Conservation (phyloP, 2,888 invertebrate species). For the Drosophila paranaensis region DNA sequence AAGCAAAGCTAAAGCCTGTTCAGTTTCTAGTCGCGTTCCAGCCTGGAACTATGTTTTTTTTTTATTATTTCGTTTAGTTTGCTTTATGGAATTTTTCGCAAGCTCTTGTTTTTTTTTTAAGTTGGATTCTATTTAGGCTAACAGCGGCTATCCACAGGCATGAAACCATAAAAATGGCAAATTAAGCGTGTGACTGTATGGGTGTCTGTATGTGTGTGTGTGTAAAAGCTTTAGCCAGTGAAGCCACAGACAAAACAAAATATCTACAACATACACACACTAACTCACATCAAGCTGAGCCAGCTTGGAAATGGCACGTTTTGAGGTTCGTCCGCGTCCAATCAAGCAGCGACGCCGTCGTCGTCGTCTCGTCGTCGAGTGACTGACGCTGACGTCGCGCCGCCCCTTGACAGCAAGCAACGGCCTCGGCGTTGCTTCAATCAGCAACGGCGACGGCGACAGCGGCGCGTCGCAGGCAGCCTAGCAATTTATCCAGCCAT, state of each 20-base stretch:
- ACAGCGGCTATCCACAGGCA: conserved; percentile 57
- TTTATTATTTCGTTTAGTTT: conserved; percentile 8
- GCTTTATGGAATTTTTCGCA: conserved; percentile 28
- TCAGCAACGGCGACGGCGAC: conserved; percentile 52
- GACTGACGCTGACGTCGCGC: conserved; percentile 29
- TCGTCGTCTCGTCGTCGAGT: conserved; percentile 31
- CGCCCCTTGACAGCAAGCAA: conserved; percentile 38
- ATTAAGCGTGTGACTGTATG: conserved; percentile 68
- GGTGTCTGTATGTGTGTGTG: conserved; percentile 25
- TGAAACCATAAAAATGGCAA: conserved; percentile 83
- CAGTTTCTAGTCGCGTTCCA: conserved; percentile 6
- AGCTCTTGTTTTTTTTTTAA: conserved; percentile 16
- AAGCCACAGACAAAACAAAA: conserved; percentile 72
- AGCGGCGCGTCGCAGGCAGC: conserved; percentile 58
- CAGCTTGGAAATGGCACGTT: conserved; percentile 79
- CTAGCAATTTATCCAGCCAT: conserved; percentile 81
- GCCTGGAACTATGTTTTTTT: background rate
- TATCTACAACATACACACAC: conserved; percentile 14
- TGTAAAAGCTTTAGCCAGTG: conserved; percentile 62
- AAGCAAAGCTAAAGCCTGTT: background rate
- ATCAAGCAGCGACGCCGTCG: conserved; percentile 58
- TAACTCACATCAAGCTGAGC: conserved; percentile 48
- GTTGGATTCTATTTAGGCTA: conserved; percentile 33
- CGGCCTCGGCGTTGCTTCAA: conserved; percentile 60
- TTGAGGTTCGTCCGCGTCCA: conserved; percentile 78